Evolutionary conservation across 2,888 invertebrate species (phyloP).

Genomic region (Rhaphigaster nebulosa): DNA sequence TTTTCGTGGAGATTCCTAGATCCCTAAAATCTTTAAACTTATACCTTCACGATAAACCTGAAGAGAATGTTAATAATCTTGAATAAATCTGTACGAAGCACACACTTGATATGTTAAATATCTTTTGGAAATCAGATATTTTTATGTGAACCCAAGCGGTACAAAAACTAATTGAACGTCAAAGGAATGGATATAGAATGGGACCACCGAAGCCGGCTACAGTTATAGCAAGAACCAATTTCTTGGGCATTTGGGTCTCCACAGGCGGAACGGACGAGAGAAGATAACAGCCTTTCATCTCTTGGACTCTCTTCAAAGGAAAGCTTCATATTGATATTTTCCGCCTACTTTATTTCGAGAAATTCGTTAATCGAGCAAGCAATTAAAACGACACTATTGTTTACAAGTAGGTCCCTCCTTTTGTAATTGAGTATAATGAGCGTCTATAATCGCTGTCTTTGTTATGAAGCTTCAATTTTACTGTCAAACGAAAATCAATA

Average conservation of each 20-base stretch:
- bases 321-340: slow-evolving; percentile 48
- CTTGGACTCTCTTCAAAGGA: slow-evolving; percentile 46
- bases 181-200: background rate
- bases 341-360: slow-evolving; percentile 47
- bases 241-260: slow-evolving; percentile 33
- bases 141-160: background rate
- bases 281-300: background rate
- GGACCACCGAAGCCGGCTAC: background rate
- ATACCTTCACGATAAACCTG: too few relatives aligned
- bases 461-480: background rate
- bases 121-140: background rate
- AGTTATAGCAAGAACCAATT: slow-evolving; percentile 13
- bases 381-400: slow-evolving; percentile 42
- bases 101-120: background rate
- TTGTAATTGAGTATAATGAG: background rate
- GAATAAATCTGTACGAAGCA: background rate
- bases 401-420: background rate
- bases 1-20: background rate
- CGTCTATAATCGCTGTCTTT: background rate
- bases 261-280: background rate
- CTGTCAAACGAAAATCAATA: background rate
- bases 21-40: background rate
- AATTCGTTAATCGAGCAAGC: slow-evolving; percentile 25
- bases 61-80: background rate
- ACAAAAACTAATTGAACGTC: background rate